Base-by-base conservation (phyloP, 2,113 vertebrate genomes). In the Gymnogyps californianus region DNA sequence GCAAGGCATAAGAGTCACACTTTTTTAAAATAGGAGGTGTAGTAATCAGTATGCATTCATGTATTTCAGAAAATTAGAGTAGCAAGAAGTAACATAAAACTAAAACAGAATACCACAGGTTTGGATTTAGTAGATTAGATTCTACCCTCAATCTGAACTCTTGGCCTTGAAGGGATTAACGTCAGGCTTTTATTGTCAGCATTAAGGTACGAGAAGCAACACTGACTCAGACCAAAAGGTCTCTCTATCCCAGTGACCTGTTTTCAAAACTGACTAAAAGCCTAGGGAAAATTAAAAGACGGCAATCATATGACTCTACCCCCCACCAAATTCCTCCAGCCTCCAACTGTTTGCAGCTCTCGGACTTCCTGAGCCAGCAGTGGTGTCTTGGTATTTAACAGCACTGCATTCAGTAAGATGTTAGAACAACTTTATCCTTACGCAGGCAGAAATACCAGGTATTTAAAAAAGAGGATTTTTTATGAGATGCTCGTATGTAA, bases 101-200 rank as follows among this genome's bases (percentile, higher is more conserved):
- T 51, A 34, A 64, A 66, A 3, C 13, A 52, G 34, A 47, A 24
- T 3, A 15, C 29, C 54, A 32, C 1, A 4, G 62, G 34, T 76
- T 46, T 40, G n/a, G 96, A 55, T 62, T 54, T 47, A 75, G 38
- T 26, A 65, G 62, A 42, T 91, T 22, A 57, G 87, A 61, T 87
- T 94, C 67, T 62, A 94, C 44, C 69, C 91, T 95, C 77, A 85
- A 2, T 22, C 89, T 94, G 90, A 95, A 92, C 95, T 49, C 85
- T 14, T 12, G 31, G 38, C 67, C 91, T 70, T 16, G n/a, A 13
- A 71, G 57, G 46, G 93, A 94, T 97, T 97, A 96, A 58, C 11
- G 40, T 85, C 96, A 84, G 93, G 78, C 72, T 92, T 77, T 84
- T 91, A 67, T 47, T 94, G 84, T 32, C 94, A 93, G 85, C 86